Conservation (phyloP, 1,140 invertebrate genomes). For the Polyergus mexicanus region DNA sequence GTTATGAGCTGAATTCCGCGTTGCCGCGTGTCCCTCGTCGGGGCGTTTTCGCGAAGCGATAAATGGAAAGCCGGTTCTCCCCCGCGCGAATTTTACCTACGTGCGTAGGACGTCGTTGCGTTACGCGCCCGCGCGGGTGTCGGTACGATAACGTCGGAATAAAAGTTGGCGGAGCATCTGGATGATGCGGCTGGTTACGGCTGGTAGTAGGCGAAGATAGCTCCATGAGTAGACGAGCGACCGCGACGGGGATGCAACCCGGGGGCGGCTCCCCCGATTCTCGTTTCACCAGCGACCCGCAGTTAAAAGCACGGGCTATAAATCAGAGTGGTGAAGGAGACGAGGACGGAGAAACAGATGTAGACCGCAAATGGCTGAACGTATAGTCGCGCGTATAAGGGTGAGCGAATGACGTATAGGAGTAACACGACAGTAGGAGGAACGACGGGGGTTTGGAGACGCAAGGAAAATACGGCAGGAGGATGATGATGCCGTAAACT, state of each 20-base stretch:
- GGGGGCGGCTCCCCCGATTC: slow-evolving; percentile 11
- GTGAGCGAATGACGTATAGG: slow-evolving; percentile 31
- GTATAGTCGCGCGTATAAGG: slow-evolving; percentile 55
- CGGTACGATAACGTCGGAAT: slow-evolving; percentile 66
- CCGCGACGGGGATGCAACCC: slow-evolving; percentile 9
- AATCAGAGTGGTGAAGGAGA: slow-evolving; percentile 76
- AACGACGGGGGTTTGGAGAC: slow-evolving; percentile 2
- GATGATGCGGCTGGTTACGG: background rate
- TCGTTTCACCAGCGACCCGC: slow-evolving; percentile 55
- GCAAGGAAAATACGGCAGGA: slow-evolving; percentile 52
- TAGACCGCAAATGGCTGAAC: slow-evolving; percentile 75
- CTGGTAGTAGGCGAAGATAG: slow-evolving; percentile 49
- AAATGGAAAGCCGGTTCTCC: slow-evolving; percentile 29
- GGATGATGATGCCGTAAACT: slow-evolving; percentile 74
- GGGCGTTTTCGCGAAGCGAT: slow-evolving; percentile 23
- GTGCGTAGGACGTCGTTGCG: background rate
- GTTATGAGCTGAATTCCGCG: slow-evolving; percentile 46
- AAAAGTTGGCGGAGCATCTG: slow-evolving; percentile 65
- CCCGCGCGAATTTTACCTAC: background rate
- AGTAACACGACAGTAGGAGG: slow-evolving; percentile 16
- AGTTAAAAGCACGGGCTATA: slow-evolving; percentile 77
- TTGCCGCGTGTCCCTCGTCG: slow-evolving; percentile 17
- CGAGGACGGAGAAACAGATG: slow-evolving; percentile 75
- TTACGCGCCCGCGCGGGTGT: background rate
- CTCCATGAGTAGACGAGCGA: slow-evolving; percentile 11